phyloP scores from a whole-genome alignment of 2,888 invertebrate species.

The Aradus depressus region DNA sequence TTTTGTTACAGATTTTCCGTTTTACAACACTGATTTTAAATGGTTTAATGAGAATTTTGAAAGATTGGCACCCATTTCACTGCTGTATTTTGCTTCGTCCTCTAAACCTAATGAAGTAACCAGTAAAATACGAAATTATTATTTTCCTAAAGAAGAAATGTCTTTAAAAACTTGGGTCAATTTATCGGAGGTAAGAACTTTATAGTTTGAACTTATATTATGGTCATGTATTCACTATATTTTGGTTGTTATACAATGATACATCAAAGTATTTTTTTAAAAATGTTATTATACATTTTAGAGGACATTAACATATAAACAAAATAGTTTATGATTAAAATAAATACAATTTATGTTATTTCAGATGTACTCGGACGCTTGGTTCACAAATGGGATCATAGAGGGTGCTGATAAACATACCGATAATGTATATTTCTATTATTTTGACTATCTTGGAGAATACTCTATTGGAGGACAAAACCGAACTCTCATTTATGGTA shows the following conservation, averaged over 20 bases:
- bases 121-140: neutral
- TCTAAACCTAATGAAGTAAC: conserved; percentile 2
- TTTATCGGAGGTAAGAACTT: conserved; percentile 3
- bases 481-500: neutral
- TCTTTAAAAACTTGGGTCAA: conserved; percentile 4
- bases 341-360: no score
- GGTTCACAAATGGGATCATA: conserved; percentile 7
- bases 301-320: no score
- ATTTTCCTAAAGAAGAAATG: neutral
- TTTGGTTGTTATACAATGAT: no score
- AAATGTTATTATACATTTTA: no score
- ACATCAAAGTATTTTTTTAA: no score
- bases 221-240: no score
- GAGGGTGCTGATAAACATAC: neutral
- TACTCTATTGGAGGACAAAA: neutral
- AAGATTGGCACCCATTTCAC: neutral
- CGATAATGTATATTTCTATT: conserved; percentile 2
- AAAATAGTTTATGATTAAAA: no score
- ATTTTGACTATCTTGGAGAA: conserved; percentile 6
- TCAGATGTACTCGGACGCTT: conserved; percentile 3
- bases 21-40: neutral
- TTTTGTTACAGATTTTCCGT: conserved; percentile 10
- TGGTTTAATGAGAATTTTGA: conserved; percentile 8
- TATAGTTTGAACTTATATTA: no score
- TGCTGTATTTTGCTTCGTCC: neutral